These are phyloP conservation scores for Periophthalmodon schlosseri DNA, from an alignment of 2,113 vertebrate species.

Conservation along the genomic window DNA sequence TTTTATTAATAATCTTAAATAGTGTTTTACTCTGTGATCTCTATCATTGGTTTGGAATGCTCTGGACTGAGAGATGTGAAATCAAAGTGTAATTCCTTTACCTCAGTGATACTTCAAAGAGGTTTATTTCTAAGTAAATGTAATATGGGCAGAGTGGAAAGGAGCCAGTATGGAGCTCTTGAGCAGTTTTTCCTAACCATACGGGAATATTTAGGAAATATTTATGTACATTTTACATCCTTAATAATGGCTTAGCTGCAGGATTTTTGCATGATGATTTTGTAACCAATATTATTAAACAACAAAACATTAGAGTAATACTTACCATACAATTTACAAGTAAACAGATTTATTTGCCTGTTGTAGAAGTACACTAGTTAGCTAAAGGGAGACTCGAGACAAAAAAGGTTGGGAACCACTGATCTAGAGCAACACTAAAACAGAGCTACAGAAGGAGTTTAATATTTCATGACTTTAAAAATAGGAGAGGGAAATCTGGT, in stretches of 20 bases:
- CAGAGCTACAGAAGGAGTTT: slow-evolving; percentile 28
- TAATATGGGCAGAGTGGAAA: slow-evolving; percentile 22
- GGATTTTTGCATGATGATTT: too few species aligned
- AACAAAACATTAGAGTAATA: too few species aligned
- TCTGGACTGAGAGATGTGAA: slow-evolving; percentile 11
- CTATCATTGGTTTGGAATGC: slow-evolving; percentile 38
- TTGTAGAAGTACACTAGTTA: too few species aligned
- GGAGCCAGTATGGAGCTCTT: slow-evolving; percentile 23
- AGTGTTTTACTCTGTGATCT: slow-evolving; percentile 38
- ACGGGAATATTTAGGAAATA: too few species aligned
- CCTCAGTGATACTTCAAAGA: slow-evolving; percentile 35
- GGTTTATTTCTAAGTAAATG: slow-evolving; percentile 41
- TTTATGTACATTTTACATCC: too few species aligned
- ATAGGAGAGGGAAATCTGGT: slow-evolving; percentile 13
- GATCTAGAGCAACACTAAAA: slow-evolving; percentile 25
- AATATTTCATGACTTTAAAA: slow-evolving; percentile 34
- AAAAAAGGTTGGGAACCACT: too few species aligned
- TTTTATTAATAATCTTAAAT: slow-evolving; percentile 71
- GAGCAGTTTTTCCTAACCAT: neutral
- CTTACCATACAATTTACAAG: too few species aligned
- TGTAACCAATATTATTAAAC: too few species aligned
- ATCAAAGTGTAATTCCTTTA: slow-evolving; percentile 46
- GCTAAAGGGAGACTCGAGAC: too few species aligned
- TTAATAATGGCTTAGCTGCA: too few species aligned
- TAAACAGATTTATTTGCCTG: too few species aligned